Evolutionary conservation across 2,113 vertebrate species (phyloP).

Genomic region (Paedocypris sp.): DNA sequence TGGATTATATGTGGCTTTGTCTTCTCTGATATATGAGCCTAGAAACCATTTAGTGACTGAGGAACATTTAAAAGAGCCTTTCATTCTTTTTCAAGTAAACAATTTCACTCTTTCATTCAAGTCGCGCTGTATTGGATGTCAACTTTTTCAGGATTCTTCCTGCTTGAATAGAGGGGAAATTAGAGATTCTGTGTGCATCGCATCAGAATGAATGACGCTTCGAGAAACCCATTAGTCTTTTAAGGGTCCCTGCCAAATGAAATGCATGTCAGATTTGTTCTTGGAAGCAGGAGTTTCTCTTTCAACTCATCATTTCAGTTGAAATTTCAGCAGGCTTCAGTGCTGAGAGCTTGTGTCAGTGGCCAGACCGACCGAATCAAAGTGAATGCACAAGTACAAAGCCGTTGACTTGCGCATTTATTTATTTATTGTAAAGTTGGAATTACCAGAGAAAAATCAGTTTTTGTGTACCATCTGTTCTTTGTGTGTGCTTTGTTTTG

Average conservation of each 20-base stretch:
- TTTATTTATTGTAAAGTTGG: no score
- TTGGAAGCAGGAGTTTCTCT: background rate
- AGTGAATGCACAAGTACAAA: background rate
- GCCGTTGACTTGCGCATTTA: background rate
- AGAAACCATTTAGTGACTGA: background rate
- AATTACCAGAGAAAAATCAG: no score
- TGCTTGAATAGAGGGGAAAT: background rate
- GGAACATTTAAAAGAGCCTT: background rate
- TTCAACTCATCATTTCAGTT: constrained; percentile 8
- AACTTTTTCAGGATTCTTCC: background rate
- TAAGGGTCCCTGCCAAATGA: constrained; percentile 2
- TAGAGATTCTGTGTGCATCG: background rate
- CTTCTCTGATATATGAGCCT: no score
- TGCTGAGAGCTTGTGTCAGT: background rate
- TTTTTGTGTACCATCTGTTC: no score
- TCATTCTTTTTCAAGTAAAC: background rate
- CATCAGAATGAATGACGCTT: background rate
- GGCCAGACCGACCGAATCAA: background rate
- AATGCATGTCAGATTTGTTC: background rate
- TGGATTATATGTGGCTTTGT: no score
- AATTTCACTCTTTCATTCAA: background rate
- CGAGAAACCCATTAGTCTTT: background rate
- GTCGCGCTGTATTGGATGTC: background rate
- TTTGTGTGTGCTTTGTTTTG: no score
- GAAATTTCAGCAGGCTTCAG: constrained; percentile 7